Evolutionary conservation across 2,888 invertebrate genomes (phyloP), one percentile per base, ranked within the genome.

Genomic region (Drosophila mimica): DNA sequence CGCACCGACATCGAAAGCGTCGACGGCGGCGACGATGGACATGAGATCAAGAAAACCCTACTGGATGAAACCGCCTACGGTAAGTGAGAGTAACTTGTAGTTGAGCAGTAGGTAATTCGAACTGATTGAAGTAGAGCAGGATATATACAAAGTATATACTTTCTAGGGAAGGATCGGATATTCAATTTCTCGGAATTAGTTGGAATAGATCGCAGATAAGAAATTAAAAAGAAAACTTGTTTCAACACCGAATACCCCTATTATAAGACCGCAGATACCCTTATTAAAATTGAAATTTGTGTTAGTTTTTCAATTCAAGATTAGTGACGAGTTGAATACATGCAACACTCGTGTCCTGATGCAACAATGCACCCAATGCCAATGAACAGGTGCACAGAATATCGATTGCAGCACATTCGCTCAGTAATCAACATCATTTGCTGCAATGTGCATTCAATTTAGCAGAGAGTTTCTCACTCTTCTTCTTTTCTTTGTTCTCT

Each of bases 31-130:
- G 97, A 97, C 8, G 97, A 97, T 93, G 96, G 96, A 93, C 96
- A 96, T 70, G 97, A 97, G 92, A 94, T 96, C 75, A 97, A 97
- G 92, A 95, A 96, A 92, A 97, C 96, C 78, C 94, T 97, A 83
- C 94, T 97, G 92, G 97, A 97, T 93, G 97, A 97, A 92, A 96
- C 96, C 82, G 95, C 96, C 88, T 96, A 96, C 91, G 96, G 96
- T 96, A 94, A 95, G 95, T 94, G 31, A 4, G 33, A 13, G n/a
- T 25, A 9, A 0, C 17, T 5, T n/a, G 17, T 7, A 36, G 7
- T 56, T 8, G 4, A 28, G 5, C 20, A 46, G 25, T 25, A 25
- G 25, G 25, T 25, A 25, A 25, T 25, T 3, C 25, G 25, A 20
- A 20, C 8, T 15, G 46, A 46, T 20, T 46, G 15, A 46, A 20